Conservation (phyloP, 2,113 vertebrate species). For the Stictonetta naevosa region DNA sequence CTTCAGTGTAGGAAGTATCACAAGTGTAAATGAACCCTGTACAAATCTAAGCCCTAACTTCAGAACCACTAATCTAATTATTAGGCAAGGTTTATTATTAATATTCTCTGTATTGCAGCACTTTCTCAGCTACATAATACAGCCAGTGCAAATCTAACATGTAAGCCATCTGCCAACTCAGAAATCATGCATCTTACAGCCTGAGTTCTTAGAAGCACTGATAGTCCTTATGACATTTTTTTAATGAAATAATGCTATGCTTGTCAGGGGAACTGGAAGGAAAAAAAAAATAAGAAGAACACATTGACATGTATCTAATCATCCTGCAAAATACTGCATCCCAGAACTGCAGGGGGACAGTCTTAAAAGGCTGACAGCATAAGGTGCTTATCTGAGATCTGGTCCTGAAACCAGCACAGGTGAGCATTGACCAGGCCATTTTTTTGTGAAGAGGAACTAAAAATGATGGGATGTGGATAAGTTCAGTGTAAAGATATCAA, state of each 20-base stretch:
- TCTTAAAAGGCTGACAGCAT: not conserved
- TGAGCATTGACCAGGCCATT: not conserved
- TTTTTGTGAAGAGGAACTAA: not conserved
- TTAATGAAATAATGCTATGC: constrained; percentile 44
- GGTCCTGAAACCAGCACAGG: fast-evolving
- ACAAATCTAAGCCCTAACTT: not conserved
- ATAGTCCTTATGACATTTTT: constrained; percentile 26
- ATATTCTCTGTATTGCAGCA: not conserved
- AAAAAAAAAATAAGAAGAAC: not conserved
- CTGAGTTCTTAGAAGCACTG: not conserved
- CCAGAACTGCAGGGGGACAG: not conserved
- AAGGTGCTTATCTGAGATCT: not conserved
- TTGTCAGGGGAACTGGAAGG: not conserved
- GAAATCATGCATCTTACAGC: not conserved
- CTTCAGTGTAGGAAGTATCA: not conserved
- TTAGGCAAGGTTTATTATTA: not conserved
- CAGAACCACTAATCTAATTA: not conserved
- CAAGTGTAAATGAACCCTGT: not conserved
- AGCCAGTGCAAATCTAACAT: not conserved
- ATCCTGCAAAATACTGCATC: not conserved
- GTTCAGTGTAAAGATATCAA: not conserved
- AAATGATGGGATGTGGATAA: not conserved
- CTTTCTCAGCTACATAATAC: not conserved
- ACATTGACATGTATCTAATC: not conserved
- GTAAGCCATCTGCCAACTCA: not conserved